Evolutionary conservation across 2,888 invertebrate genomes (phyloP).

Genomic region (Syrista parreyssii): DNA sequence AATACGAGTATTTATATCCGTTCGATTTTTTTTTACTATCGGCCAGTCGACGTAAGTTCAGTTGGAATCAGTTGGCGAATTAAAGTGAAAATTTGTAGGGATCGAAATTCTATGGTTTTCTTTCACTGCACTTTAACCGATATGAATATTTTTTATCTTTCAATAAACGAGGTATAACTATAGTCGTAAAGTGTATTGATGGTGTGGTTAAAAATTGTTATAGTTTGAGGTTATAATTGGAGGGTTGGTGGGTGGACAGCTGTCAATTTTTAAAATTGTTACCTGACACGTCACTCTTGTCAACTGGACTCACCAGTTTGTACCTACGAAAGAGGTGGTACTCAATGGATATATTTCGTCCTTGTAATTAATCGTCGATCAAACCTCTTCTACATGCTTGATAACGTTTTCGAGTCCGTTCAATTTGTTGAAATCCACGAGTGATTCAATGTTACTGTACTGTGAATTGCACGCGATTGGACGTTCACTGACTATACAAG

Average conservation of each 20-base stretch:
- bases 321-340: neutral
- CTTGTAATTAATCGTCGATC: neutral
- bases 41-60: neutral
- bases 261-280: neutral
- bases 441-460: neutral
- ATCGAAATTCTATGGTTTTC: neutral
- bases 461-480: neutral
- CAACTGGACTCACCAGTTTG: neutral
- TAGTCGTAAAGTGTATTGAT: neutral
- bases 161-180: too few relatives aligned
- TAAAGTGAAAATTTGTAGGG: neutral
- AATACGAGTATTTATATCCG: neutral
- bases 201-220: neutral
- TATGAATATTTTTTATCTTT: too few relatives aligned
- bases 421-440: neutral
- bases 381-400: neutral
- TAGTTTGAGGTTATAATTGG: neutral
- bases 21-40: neutral
- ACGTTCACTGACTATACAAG: neutral
- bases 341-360: neutral
- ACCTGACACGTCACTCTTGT: neutral
- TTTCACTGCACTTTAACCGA: too few relatives aligned
- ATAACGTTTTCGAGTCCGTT: neutral
- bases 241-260: neutral
- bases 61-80: neutral